Evolutionary conservation across 1,140 invertebrate species (phyloP), one percentile per base, ranked within the genome.

Genomic region (Papilio glaucus): DNA sequence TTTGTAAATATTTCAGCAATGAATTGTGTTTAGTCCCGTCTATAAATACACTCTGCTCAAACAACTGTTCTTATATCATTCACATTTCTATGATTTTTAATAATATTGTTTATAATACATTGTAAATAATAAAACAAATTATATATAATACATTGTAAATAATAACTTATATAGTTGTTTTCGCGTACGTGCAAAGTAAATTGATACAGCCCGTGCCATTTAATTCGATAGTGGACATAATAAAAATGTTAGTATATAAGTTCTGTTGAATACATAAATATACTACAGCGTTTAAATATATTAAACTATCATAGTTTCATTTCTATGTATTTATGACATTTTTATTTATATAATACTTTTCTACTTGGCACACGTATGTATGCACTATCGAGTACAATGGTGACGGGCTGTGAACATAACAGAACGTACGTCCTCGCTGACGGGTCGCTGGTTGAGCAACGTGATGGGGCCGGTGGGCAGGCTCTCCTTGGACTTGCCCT

Each of bases 381-480:
- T 69, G 9, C 12, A 69, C 68, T 62, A 53, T 81, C 72, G 77
- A 81, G 79, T 75, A 74, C 74, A 67, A 75, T 41, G 13, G 24
- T 13, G 69, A 74, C 61, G 68, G 63, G 67, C 38, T 24, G 74
- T 72, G 15, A 65, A 24, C 75, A 71, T 45, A 72, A 61, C 29
- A 18, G 97, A 98, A 96, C 98, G 97, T 95, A 98, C 95, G 94
- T 99, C 98, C 94, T 98, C 98, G 93, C 96, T 96, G 85, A 99
- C 98, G 74, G 97, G 96, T 83, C 98, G 96, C 92, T 99, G 98
- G 95, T 98, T 98, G 93, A 99, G 98, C 81, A 99, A 96, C 71
- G 97, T 99, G 93, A 99, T 99, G 88, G 96, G 97, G 74, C 97
- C 97, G 81, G 98, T 97, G 75, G 97, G 96, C 83, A 97, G 94